Percentiles rank a stretch among this genome's conserved stretches.
phyloP scores from a whole-genome alignment of 2,888 invertebrate species.

The Lepidochrysops patricia region DNA sequence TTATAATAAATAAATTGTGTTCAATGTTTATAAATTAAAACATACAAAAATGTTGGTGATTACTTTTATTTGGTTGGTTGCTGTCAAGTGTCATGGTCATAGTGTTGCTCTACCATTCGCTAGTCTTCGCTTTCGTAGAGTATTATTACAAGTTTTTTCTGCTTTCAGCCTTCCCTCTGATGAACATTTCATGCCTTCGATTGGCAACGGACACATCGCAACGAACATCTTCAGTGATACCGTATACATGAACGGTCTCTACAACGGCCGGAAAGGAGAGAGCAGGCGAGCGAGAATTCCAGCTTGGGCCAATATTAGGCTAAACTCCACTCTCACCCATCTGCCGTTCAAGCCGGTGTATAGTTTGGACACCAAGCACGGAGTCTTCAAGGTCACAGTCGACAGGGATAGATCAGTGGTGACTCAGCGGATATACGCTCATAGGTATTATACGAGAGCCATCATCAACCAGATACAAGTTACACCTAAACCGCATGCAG shows the following conservation, averaged over 20 bases:
- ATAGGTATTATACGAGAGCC: slow-evolving; percentile 63
- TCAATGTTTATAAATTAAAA: too few species aligned
- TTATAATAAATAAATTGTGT: too few species aligned
- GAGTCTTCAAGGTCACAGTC: slow-evolving; percentile 61
- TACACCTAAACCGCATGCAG: slow-evolving; percentile 53
- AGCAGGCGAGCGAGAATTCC: slow-evolving; percentile 76
- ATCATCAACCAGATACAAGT: slow-evolving; percentile 67
- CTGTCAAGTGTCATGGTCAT: too few species aligned
- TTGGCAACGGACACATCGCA: slow-evolving; percentile 76
- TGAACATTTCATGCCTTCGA: slow-evolving; percentile 72
- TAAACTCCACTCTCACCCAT: slow-evolving; percentile 59
- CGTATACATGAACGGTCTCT: slow-evolving; percentile 76
- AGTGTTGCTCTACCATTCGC: too few species aligned
- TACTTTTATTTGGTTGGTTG: too few species aligned
- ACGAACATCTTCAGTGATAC: slow-evolving; percentile 74
- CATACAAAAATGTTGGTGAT: too few species aligned
- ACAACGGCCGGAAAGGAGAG: slow-evolving; percentile 70
- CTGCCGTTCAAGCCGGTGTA: slow-evolving; percentile 52
- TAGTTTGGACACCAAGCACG: slow-evolving; percentile 60
- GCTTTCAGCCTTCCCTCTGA: slow-evolving; percentile 70
- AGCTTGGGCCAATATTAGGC: slow-evolving; percentile 72
- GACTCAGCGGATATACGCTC: slow-evolving; percentile 64
- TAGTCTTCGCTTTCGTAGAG: slow-evolving; percentile 1
- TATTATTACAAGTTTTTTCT: too few species aligned
- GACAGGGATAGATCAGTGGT: slow-evolving; percentile 63